These are phyloP conservation scores for Coleophora flavipennella DNA, from an alignment of 2,888 invertebrate species.

Conservation along the genomic window DNA sequence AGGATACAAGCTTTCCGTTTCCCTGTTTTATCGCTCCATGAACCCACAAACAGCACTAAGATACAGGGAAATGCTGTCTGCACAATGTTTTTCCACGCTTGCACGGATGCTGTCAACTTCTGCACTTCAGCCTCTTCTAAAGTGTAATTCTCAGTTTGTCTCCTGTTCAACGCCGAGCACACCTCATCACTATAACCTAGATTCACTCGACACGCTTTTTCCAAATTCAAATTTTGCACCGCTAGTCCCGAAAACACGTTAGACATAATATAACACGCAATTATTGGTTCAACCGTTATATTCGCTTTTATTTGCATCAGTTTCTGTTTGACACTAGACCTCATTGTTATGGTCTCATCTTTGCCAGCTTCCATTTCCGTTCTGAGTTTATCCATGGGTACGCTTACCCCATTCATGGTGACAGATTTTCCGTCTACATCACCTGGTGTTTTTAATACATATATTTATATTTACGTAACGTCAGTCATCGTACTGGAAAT, in stretches of 20 bases:
- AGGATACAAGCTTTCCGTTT: slow-evolving; percentile 85
- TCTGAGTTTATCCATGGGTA: slow-evolving; percentile 41
- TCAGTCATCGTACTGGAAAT: slow-evolving; percentile 1
- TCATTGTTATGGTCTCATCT: slow-evolving; percentile 38
- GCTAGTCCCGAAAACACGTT: slow-evolving; percentile 81
- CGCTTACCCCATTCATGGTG: slow-evolving; percentile 60
- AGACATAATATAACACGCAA: slow-evolving; percentile 79
- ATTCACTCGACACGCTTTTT: slow-evolving; percentile 89
- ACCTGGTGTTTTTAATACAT: slow-evolving; percentile 6
- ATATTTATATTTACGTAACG: slow-evolving; percentile 13
- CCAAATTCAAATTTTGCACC: slow-evolving; percentile 79
- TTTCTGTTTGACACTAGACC: slow-evolving; percentile 48
- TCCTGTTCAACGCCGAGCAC: slow-evolving; percentile 81
- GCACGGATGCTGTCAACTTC: slow-evolving; percentile 81
- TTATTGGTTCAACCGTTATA: slow-evolving; percentile 79
- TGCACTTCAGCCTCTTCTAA: slow-evolving; percentile 76
- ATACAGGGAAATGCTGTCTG: slow-evolving; percentile 87
- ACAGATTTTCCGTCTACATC: slow-evolving; percentile 18
- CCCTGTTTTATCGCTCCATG: slow-evolving; percentile 82
- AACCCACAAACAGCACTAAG: slow-evolving; percentile 86
- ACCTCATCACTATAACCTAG: slow-evolving; percentile 78
- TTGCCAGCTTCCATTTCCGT: slow-evolving; percentile 35
- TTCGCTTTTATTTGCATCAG: slow-evolving; percentile 68
- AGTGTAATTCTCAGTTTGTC: slow-evolving; percentile 76
- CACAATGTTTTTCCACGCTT: slow-evolving; percentile 87